Evolutionary conservation across 2,888 invertebrate genomes (phyloP).

Genomic region (Chrysolina oricalcia): DNA sequence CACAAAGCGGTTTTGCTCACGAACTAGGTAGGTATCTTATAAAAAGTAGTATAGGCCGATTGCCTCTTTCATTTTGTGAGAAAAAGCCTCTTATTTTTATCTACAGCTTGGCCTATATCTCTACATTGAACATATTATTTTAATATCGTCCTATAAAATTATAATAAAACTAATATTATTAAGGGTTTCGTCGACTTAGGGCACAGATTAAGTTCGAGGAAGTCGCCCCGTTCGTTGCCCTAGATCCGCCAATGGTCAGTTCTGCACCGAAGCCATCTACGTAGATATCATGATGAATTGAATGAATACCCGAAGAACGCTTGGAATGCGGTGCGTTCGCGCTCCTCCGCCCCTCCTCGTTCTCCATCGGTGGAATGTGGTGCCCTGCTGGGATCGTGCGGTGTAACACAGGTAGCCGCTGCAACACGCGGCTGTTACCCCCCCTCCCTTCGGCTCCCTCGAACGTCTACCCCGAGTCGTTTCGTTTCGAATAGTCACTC

Average conservation of each 20-base stretch:
- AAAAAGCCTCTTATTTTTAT: no score
- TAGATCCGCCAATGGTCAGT: not conserved
- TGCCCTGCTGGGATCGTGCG: constrained; percentile 71
- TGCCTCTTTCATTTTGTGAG: no score
- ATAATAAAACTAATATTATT: no score
- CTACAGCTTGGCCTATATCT: no score
- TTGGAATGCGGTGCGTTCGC: constrained; percentile 58
- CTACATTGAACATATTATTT: no score
- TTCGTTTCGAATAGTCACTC: constrained; percentile 16
- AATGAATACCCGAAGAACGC: constrained; percentile 39
- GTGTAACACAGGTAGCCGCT: constrained; percentile 69
- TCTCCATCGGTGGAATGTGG: constrained; percentile 74
- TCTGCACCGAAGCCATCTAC: constrained; percentile 25
- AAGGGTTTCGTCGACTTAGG: no score
- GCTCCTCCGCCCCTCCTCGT: constrained; percentile 54
- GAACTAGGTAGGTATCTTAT: no score
- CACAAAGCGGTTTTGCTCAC: no score
- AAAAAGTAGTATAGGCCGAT: no score
- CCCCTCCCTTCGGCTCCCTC: constrained; percentile 54
- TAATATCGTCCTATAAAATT: no score
- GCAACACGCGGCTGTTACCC: constrained; percentile 58
- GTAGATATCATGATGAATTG: constrained; percentile 41
- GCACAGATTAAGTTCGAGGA: no score
- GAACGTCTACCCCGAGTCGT: constrained; percentile 40
- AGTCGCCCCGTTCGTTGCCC: not conserved